Base-by-base conservation (phyloP, 2,888 invertebrate species). In the Dynastes maya region DNA sequence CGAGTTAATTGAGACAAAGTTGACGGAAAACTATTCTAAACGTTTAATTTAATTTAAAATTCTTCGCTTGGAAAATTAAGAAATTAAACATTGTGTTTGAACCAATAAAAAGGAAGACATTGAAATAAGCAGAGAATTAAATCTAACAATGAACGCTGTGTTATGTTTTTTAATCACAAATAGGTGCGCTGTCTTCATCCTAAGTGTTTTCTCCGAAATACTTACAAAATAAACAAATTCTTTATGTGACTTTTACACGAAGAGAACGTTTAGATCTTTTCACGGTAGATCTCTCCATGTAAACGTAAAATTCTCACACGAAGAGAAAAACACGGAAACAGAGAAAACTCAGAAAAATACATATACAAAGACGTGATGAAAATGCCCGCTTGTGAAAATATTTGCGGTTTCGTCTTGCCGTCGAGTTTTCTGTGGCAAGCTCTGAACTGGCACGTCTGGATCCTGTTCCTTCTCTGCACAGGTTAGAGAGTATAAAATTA, bases 321-420 rank as follows among this genome's bases (percentile, higher is more conserved):
- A 9, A 6, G 9, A 40, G 9, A 9, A 40, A 45, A 27, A 37
- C 29, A 32, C 8, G n/a, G n/a, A 55, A 55, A 55, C 6, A 40
- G 16, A 22, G 55, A 55, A 8, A 37, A 71, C 32, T 5, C 5
- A 71, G 11, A 11, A 45, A 45, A 45, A 45, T 45, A 45, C 11
- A 11, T 45, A 45, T 8, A 11, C 11, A 11, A 45, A 58, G 58
- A n/a, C 16, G 32, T 37, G 76, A 64, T 13, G 67, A 76, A 76
- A 76, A 76, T 76, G 76, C 51, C 67, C 27, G 29, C 58, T 67
- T 55, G 67, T 76, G 67, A 55, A 37, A 76, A 76, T 67, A 53
- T 67, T 27, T 67, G 76, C 40, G 65, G 76, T 76, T 55, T 45
- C 11, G 67, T 76, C 16, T 29, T 45, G 29, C 76, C 67, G 22